Conservation (phyloP, 2,888 invertebrate genomes). For the Drosophila recens region DNA sequence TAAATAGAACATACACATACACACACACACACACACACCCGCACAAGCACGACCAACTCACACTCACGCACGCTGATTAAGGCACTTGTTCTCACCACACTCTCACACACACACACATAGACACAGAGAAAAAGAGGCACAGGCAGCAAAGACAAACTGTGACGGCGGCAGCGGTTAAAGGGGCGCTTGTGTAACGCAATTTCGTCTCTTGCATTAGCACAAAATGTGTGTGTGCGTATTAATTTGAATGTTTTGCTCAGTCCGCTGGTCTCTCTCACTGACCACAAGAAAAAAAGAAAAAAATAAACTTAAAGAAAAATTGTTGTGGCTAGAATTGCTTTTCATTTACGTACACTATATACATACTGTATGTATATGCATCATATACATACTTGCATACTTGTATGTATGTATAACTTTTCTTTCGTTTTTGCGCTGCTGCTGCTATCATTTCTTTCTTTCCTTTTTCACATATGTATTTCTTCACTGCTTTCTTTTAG, state of each 20-base stretch:
- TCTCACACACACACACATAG: conserved; percentile 14
- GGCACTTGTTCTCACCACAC: conserved; percentile 58
- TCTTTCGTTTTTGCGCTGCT: conserved; percentile 53
- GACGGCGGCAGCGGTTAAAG: conserved; percentile 47
- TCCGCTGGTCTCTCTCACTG: conserved; percentile 33
- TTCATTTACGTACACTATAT: conserved; percentile 33
- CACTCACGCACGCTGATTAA: conserved; percentile 51
- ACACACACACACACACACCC: conserved; percentile 33
- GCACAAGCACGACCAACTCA: conserved; percentile 38
- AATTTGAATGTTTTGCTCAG: conserved; percentile 45
- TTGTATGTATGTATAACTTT: conserved; percentile 43
- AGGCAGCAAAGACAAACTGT: conserved; percentile 9
- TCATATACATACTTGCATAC: conserved; percentile 12
- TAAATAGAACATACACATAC: conserved; percentile 38
- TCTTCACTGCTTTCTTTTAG: conserved; percentile 74
- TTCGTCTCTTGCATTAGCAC: conserved; percentile 56
- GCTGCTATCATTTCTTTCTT: conserved; percentile 67
- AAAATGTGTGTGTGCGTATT: conserved; percentile 30
- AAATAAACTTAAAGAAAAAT: conserved; percentile 22
- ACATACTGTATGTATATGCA: conserved; percentile 14
- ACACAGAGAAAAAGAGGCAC: not conserved
- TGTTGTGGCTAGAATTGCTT: conserved; percentile 35
- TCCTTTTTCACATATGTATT: conserved; percentile 58
- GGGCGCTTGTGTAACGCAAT: conserved; percentile 76
- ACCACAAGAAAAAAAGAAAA: conserved; percentile 36